Base-by-base conservation (phyloP, 2,888 invertebrate genomes). In the Hydrotaea cyrtoneurina region DNA sequence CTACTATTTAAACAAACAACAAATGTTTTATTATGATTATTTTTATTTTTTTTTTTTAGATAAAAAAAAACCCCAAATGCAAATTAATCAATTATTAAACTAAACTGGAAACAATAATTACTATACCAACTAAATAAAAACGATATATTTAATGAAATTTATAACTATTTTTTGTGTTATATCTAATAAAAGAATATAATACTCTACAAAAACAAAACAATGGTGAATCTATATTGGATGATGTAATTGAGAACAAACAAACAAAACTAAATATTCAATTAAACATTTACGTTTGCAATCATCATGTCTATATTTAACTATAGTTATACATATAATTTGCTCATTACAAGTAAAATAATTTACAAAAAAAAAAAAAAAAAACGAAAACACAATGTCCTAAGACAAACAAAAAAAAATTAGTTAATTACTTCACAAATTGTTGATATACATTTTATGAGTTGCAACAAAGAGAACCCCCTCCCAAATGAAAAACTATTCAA, bases 91-190 rank as follows among this genome's bases (percentile, higher is more conserved):
- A 55, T 76, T 59, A 83, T 50, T 36, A 78, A 76, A 76, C 17
- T 64, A 57, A 82, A 85, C 76, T 80, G 64, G 74, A 62, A 82
- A 85, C 85, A 85, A 85, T 85, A 85, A 85, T 77, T 80, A 85
- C 77, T 80, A 59, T 81, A 78, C 80, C 79, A 77, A 69, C 31
- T 21, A 75, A 80, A 39, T 17, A 2, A 62, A 43, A 55, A 21
- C 72, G 11, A 59, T 31, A 64, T 76, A 75, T 78, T 84, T 76
- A 80, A 43, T 64, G 55, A 75, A 78, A 50, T 81, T 76, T 43
- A 79, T 76, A 57, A 75, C 72, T 75, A 64, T 59, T 23, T n/a
- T 59, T 74, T 75, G 64, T 78, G 53, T 84, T 75, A 73, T 39
- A 69, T 53, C 64, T 64, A 69, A 57, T 50, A 11, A 72, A 72